Conservation (phyloP, 2,888 invertebrate species). For the Pyrrhosoma nymphula region DNA sequence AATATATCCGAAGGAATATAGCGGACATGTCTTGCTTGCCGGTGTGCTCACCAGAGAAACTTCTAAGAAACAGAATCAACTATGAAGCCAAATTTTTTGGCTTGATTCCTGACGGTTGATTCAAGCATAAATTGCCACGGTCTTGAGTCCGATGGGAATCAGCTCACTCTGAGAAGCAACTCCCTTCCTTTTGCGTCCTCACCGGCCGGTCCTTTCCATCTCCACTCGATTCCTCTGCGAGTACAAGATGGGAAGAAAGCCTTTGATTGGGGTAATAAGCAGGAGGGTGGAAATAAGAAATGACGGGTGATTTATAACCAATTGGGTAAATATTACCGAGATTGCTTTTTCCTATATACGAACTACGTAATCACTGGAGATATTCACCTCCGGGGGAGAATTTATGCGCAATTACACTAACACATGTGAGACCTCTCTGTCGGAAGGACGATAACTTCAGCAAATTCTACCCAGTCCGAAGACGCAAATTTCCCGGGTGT, state of each 20-base stretch:
- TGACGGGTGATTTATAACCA: conserved; percentile 46
- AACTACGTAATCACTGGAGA: conserved; percentile 4
- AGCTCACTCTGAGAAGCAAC: neutral
- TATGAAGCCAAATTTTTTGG: neutral
- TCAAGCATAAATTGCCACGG: neutral
- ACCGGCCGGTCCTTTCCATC: neutral
- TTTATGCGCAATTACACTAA: conserved; percentile 36
- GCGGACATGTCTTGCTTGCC: too few species aligned
- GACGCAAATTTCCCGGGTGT: neutral
- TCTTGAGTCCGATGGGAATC: neutral
- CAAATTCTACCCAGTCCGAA: neutral
- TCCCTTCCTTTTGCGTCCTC: neutral
- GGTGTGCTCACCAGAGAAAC: too few species aligned
- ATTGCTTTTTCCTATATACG: conserved; percentile 26
- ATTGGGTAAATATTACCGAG: conserved; percentile 45
- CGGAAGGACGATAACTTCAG: conserved; percentile 11
- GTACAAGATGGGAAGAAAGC: conserved; percentile 28
- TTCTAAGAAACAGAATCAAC: neutral
- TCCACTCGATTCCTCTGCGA: neutral
- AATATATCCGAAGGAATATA: too few species aligned
- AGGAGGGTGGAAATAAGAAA: conserved; percentile 37
- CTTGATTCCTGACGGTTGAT: neutral
- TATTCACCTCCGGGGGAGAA: conserved; percentile 38
- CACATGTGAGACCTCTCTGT: neutral
- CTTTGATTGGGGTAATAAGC: conserved; percentile 49